A percentile compares a stretch with the other conserved stretches of the same genome.
Evolutionary conservation across 1,140 invertebrate species (phyloP).

Genomic region (Chymomyza costata): DNA sequence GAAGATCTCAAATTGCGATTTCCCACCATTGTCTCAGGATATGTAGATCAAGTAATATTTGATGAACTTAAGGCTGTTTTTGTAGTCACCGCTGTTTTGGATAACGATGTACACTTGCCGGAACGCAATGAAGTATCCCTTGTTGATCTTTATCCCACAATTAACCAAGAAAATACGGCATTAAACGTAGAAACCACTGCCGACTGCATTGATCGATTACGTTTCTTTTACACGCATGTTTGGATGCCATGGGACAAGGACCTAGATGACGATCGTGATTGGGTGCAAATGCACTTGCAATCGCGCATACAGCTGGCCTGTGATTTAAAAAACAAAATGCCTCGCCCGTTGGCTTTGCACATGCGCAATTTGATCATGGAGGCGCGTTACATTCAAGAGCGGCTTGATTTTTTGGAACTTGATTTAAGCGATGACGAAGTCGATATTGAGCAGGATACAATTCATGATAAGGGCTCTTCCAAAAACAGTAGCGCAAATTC

Average conservation of each 20-base stretch:
- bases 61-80: conserved; percentile 76
- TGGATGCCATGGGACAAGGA: conserved; percentile 82
- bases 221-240: conserved; percentile 80
- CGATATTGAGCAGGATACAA: conserved; percentile 48
- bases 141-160: conserved; percentile 79
- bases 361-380: conserved; percentile 78
- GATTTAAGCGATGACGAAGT: conserved; percentile 76
- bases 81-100: conserved; percentile 78
- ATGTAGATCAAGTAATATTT: conserved; percentile 77
- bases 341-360: conserved; percentile 76
- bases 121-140: conserved; percentile 78
- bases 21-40: conserved; percentile 79
- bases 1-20: conserved; percentile 78
- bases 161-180: conserved; percentile 76
- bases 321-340: conserved; percentile 76
- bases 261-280: conserved; percentile 78
- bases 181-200: conserved; percentile 76
- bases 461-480: conserved; percentile 27
- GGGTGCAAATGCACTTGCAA: conserved; percentile 78
- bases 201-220: conserved; percentile 77
- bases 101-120: conserved; percentile 78
- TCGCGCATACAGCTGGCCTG: conserved; percentile 78
- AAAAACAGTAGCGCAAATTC: conserved; percentile 19
- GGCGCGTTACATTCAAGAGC: conserved; percentile 77
- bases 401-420: conserved; percentile 76